Percentiles rank a stretch among this genome's conserved stretches.
Evolutionary conservation across 2,888 invertebrate species (phyloP).

Genomic region (Loripinus fragilis): DNA sequence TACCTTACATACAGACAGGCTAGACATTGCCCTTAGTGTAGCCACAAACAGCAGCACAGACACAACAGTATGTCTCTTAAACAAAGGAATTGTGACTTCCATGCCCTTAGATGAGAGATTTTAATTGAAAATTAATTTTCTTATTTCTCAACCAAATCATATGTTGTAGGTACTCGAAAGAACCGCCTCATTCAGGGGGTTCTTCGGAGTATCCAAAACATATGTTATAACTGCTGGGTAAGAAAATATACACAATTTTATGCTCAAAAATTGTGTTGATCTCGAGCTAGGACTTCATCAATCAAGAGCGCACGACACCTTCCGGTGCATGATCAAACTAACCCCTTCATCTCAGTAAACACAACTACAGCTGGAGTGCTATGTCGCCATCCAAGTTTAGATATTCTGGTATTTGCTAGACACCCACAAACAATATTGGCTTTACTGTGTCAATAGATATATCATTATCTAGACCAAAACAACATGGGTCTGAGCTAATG

Average conservation of each 20-base stretch:
- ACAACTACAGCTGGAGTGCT: conserved; percentile 6
- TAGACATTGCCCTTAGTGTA: not conserved
- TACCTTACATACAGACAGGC: not conserved
- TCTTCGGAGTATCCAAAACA: too few species aligned
- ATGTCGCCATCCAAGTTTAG: conserved; percentile 3
- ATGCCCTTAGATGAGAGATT: too few species aligned
- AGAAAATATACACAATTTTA: too few species aligned
- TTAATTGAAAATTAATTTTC: too few species aligned
- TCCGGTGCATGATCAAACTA: conserved; percentile 3
- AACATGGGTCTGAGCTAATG: not conserved
- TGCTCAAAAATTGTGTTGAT: too few species aligned
- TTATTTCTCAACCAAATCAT: too few species aligned
- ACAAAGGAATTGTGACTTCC: too few species aligned
- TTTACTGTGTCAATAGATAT: conserved; percentile 8
- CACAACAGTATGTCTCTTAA: not conserved
- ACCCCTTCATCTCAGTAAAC: not conserved
- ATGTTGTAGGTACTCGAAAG: too few species aligned
- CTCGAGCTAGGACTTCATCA: not conserved
- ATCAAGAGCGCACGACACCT: conserved; percentile 11
- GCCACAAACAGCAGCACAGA: not conserved
- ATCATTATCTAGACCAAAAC: conserved; percentile 1
- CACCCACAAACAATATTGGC: conserved; percentile 16
- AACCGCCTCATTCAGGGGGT: too few species aligned
- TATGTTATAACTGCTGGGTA: too few species aligned
- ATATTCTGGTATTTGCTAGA: conserved; percentile 7